Evolutionary conservation across 2,888 invertebrate species (phyloP).

Genomic region (Dysmachus trigonus): DNA sequence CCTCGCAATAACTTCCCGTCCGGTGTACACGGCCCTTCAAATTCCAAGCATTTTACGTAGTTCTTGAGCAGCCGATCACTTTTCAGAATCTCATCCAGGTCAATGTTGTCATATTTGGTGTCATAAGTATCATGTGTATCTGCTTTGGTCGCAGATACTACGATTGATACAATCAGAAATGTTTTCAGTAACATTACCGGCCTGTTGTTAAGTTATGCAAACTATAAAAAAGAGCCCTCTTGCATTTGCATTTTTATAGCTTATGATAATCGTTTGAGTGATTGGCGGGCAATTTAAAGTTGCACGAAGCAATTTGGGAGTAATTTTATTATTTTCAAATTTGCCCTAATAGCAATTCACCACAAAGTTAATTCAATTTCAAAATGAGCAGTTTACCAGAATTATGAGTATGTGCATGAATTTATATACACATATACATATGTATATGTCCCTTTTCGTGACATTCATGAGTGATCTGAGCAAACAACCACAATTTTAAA

Average conservation of each 20-base stretch:
- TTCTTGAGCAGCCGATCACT: slow-evolving; percentile 73
- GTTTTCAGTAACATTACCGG: neutral
- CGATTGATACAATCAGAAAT: slow-evolving; percentile 53
- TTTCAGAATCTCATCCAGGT: slow-evolving; percentile 72
- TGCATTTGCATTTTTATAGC: neutral
- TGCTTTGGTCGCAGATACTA: slow-evolving; percentile 41
- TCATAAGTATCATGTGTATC: slow-evolving; percentile 66
- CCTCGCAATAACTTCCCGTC: slow-evolving; percentile 77
- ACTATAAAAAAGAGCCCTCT: neutral
- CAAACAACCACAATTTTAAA: too few relatives aligned
- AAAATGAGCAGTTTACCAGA: neutral
- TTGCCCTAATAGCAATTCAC: neutral
- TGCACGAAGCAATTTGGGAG: neutral
- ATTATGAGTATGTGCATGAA: too few relatives aligned
- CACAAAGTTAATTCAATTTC: neutral
- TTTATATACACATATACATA: too few relatives aligned
- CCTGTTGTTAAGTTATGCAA: neutral
- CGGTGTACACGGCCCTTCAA: slow-evolving; percentile 72
- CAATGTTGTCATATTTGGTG: slow-evolving; percentile 74
- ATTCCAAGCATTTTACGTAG: slow-evolving; percentile 74
- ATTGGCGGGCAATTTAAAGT: neutral
- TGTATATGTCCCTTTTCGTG: too few relatives aligned
- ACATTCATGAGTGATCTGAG: too few relatives aligned
- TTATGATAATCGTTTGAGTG: neutral
- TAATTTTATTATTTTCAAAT: neutral